Evolutionary conservation across 64 coral and sea anemone species (phyloP).

Genomic region (Catalaphyllia jardinei): DNA sequence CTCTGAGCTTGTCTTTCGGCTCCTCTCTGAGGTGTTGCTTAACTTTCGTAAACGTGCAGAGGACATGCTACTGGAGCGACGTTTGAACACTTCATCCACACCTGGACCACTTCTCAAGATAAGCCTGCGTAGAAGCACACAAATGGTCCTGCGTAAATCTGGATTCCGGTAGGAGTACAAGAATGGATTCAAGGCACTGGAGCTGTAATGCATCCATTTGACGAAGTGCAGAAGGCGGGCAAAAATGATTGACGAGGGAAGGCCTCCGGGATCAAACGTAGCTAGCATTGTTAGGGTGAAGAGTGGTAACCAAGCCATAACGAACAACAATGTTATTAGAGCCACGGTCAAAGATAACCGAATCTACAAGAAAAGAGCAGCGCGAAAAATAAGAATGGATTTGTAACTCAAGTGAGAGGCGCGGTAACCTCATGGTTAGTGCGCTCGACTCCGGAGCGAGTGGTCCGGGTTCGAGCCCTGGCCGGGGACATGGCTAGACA

Average conservation of each 20-base stretch:
- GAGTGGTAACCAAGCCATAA: conserved; percentile 69
- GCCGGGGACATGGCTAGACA: no score
- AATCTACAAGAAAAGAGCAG: background rate
- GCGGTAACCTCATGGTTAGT: no score
- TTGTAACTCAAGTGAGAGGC: no score
- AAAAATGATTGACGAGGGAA: conserved; percentile 11
- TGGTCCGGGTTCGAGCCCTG: no score
- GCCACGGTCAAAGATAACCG: conserved; percentile 57
- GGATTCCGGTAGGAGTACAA: conserved; percentile 62
- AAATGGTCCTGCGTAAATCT: conserved; percentile 38
- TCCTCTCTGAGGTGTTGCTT: background rate
- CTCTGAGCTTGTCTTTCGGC: conserved; percentile 9
- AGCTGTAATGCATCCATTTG: conserved; percentile 79
- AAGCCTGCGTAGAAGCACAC: conserved; percentile 3
- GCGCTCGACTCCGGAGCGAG: no score
- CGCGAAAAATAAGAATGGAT: no score
- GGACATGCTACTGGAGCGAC: background rate
- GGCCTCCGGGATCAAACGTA: conserved; percentile 21
- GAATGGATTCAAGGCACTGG: conserved; percentile 57
- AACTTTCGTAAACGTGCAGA: background rate
- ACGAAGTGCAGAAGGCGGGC: conserved; percentile 52
- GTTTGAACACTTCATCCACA: conserved; percentile 11
- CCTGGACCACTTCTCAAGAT: background rate
- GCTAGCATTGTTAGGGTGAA: conserved; percentile 57
- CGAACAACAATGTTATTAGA: conserved; percentile 54